These are phyloP conservation scores for Opisthocomus hoazin DNA, from an alignment of 2,113 vertebrate genomes.

Conservation along the genomic window DNA sequence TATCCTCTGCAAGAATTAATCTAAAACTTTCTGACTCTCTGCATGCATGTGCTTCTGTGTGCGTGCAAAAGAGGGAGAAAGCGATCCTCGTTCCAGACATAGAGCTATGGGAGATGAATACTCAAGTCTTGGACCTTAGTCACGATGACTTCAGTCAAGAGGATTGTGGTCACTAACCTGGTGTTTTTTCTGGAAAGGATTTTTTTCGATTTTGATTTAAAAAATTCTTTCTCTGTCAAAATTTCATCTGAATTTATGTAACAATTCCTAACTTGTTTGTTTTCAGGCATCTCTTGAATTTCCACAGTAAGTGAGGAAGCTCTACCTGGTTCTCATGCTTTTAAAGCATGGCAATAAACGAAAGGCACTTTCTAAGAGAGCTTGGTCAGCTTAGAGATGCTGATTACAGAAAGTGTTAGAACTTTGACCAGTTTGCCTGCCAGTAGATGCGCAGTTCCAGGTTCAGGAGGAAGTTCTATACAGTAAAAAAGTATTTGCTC, in stretches of 20 bases:
- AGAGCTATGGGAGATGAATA: neutral
- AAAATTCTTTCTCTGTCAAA: neutral
- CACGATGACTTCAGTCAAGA: neutral
- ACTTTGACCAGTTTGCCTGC: neutral
- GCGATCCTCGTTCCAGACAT: neutral
- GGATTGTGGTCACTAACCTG: neutral
- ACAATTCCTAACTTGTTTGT: neutral
- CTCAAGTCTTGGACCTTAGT: neutral
- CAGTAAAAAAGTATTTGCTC: neutral
- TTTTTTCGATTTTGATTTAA: neutral
- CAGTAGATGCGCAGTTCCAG: accelerated
- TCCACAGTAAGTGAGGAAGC: neutral
- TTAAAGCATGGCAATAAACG: neutral
- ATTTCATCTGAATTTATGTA: neutral
- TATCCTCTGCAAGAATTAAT: neutral
- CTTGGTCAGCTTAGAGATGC: neutral
- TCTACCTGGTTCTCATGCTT: neutral
- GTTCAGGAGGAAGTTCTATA: neutral
- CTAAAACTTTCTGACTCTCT: neutral
- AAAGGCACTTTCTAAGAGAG: neutral
- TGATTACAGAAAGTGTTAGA: neutral
- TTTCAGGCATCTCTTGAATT: neutral
- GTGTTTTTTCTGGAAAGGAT: neutral
- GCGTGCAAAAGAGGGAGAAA: neutral
- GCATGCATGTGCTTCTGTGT: neutral